These are phyloP conservation scores for Hirtodrosophila confusa DNA, from an alignment of 2,888 invertebrate species.

Conservation along the genomic window DNA sequence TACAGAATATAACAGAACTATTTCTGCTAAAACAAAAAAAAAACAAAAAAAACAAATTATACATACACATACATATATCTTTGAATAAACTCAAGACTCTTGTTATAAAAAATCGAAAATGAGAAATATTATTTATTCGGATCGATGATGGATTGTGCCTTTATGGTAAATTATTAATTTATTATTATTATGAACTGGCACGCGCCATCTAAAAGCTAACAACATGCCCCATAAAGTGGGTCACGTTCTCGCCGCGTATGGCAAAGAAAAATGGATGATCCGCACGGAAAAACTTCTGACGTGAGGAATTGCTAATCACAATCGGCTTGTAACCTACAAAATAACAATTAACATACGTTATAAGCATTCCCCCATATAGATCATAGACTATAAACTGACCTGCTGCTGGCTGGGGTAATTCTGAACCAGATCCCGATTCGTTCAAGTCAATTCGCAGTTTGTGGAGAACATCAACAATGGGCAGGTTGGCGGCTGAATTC, in stretches of 20 bases:
- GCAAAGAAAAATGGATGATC: slow-evolving; percentile 83
- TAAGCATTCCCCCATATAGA: background rate
- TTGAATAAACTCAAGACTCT: slow-evolving; percentile 81
- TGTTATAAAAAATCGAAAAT: slow-evolving; percentile 74
- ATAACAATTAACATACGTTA: slow-evolving; percentile 3
- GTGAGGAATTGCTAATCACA: slow-evolving; percentile 79
- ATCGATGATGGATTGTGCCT: background rate
- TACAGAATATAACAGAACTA: slow-evolving; percentile 62
- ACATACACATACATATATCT: slow-evolving; percentile 60
- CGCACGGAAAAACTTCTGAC: slow-evolving; percentile 81
- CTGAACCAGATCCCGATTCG: slow-evolving; percentile 94
- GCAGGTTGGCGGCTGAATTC: slow-evolving; percentile 66
- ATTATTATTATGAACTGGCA: slow-evolving; percentile 9
- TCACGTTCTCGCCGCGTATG: slow-evolving; percentile 72
- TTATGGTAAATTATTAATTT: slow-evolving; percentile 21
- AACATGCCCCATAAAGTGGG: slow-evolving; percentile 79
- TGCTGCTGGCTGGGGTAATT: slow-evolving; percentile 88
- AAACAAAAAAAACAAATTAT: slow-evolving; percentile 63
- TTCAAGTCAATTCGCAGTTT: slow-evolving; percentile 94
- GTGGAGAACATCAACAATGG: slow-evolving; percentile 89
- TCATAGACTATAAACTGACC: slow-evolving; percentile 85
- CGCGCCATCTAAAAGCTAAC: slow-evolving; percentile 58
- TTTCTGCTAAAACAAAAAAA: slow-evolving; percentile 52
- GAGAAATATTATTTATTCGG: slow-evolving; percentile 5
- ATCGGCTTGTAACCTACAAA: slow-evolving; percentile 75